phyloP scores from a whole-genome alignment of 2,888 invertebrate genomes.

The Phyllotreta striolata region DNA sequence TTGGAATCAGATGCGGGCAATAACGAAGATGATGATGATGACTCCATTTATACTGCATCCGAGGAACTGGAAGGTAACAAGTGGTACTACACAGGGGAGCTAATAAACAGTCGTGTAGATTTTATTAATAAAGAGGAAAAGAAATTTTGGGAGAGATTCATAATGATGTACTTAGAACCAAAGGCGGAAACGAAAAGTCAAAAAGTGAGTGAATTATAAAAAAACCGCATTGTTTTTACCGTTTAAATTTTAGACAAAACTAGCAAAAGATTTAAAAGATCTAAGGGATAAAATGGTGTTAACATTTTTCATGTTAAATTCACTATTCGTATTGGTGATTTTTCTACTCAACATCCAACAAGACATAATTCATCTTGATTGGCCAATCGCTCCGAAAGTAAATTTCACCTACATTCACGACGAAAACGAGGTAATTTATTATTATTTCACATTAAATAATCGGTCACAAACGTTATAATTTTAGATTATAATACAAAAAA shows the following conservation, averaged over 20 bases:
- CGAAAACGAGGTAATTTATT: slow-evolving; percentile 50
- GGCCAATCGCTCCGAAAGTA: slow-evolving; percentile 70
- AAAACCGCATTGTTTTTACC: neutral
- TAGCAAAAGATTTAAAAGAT: slow-evolving; percentile 64
- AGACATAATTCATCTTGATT: slow-evolving; percentile 71
- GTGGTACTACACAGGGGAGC: slow-evolving; percentile 76
- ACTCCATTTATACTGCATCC: slow-evolving; percentile 63
- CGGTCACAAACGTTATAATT: neutral
- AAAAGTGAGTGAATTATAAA: slow-evolving; percentile 55
- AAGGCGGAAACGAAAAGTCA: slow-evolving; percentile 72
- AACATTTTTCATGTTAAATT: slow-evolving; percentile 79
- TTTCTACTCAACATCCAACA: slow-evolving; percentile 78
- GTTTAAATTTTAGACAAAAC: slow-evolving; percentile 53
- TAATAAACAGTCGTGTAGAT: slow-evolving; percentile 70
- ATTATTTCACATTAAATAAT: slow-evolving; percentile 11
- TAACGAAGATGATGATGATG: slow-evolving; percentile 32
- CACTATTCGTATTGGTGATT: slow-evolving; percentile 77
- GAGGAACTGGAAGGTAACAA: slow-evolving; percentile 50
- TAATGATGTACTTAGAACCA: slow-evolving; percentile 79
- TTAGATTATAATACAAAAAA: slow-evolving; percentile 65
- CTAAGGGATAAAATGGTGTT: slow-evolving; percentile 74
- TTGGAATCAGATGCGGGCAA: slow-evolving; percentile 13
- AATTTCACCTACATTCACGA: slow-evolving; percentile 57
- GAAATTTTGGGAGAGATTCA: slow-evolving; percentile 79
- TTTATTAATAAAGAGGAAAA: slow-evolving; percentile 73